phyloP scores from a whole-genome alignment of 2,888 invertebrate species.

The Chrysopilus asiliformis region DNA sequence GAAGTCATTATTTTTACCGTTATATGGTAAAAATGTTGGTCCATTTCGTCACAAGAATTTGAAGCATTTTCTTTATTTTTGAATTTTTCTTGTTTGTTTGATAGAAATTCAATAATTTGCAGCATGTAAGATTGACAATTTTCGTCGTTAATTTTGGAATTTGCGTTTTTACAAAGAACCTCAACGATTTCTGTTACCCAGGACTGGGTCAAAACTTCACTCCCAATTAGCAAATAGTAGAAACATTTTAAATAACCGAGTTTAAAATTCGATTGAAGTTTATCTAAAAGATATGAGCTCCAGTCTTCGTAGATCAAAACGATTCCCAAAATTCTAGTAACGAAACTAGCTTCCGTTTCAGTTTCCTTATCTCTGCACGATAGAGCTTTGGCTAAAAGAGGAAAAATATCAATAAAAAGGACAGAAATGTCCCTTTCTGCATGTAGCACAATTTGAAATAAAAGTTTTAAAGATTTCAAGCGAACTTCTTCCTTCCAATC shows the following conservation, averaged over 20 bases:
- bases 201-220: no score
- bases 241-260: constrained; percentile 30
- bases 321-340: constrained; percentile 29
- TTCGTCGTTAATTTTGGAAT: no score
- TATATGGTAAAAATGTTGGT: constrained; percentile 24
- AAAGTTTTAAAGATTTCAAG: constrained; percentile 29
- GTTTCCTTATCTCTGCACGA: constrained; percentile 25
- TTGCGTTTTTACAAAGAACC: no score
- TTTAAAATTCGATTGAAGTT: constrained; percentile 23
- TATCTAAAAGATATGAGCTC: constrained; percentile 28
- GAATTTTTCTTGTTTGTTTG: background rate
- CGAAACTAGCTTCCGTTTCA: constrained; percentile 12
- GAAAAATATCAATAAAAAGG: constrained; percentile 31
- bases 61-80: background rate
- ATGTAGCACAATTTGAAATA: constrained; percentile 33
- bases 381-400: constrained; percentile 26
- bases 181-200: no score
- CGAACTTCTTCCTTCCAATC: constrained; percentile 37
- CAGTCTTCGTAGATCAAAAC: constrained; percentile 28
- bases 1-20: constrained; percentile 29
- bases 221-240: constrained; percentile 13
- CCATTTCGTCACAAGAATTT: constrained; percentile 11
- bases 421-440: constrained; percentile 31
- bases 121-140: no score
- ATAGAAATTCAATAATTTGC: no score